Percentiles rank a stretch among this genome's conserved stretches.
These are phyloP conservation scores for Chitala chitala DNA, from an alignment of 2,113 vertebrate species.

Conservation along the genomic window DNA sequence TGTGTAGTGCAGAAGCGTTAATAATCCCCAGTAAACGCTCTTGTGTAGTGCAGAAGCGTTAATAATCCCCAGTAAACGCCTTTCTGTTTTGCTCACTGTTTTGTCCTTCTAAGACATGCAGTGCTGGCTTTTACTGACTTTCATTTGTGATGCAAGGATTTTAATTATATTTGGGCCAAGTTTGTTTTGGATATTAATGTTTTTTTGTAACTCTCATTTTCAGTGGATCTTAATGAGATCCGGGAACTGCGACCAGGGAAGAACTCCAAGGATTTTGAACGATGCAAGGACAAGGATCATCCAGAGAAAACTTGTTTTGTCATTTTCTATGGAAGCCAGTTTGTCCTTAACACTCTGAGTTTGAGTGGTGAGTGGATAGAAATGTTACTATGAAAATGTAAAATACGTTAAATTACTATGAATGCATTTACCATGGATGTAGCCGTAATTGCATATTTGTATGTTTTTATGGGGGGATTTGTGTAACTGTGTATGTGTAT, in stretches of 20 bases:
- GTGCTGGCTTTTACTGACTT: too few relatives aligned
- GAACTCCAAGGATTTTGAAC: slow-evolving; percentile 90
- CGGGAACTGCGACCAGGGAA: slow-evolving; percentile 85
- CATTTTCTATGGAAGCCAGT: slow-evolving; percentile 85
- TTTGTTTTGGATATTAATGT: too few relatives aligned
- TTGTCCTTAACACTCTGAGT: slow-evolving; percentile 88
- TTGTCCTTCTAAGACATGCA: too few relatives aligned
- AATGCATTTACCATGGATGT: background rate
- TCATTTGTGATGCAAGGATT: too few relatives aligned
- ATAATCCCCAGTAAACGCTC: too few relatives aligned
- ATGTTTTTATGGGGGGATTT: background rate
- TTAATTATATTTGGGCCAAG: too few relatives aligned
- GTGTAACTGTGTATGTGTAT: background rate
- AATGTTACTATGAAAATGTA: too few relatives aligned
- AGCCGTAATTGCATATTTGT: background rate
- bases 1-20: background rate
- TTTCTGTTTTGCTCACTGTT: too few relatives aligned
- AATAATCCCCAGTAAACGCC: too few relatives aligned
- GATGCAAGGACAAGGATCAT: slow-evolving; percentile 75
- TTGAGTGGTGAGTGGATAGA: slow-evolving; percentile 69
- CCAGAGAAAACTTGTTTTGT: slow-evolving; percentile 82
- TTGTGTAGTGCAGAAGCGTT: too few relatives aligned
- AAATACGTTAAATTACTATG: background rate
- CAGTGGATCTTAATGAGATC: slow-evolving; percentile 92
- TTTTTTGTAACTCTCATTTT: too few relatives aligned